Base-by-base conservation (phyloP, 2,888 invertebrate species). In the Archips xylosteana region DNA sequence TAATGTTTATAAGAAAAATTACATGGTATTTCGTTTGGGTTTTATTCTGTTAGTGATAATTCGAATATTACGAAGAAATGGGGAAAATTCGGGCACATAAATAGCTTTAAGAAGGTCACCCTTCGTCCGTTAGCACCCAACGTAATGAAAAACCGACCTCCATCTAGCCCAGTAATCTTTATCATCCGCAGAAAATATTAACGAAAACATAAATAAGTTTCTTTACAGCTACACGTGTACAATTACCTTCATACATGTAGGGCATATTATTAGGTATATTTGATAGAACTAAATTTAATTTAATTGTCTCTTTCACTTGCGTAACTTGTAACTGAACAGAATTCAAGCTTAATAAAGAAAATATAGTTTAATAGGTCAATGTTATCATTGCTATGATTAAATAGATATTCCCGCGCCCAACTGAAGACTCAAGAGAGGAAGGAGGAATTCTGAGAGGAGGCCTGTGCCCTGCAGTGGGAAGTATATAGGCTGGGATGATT, bases 71-170 rank as follows among this genome's bases (percentile, higher is more conserved):
- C 12, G 49, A 42, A 23, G 32, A 63, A 68, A 63, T 68, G n/a
- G 54, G 57, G 57, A 60, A 72, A 72, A 63, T 34, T 63, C 32
- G 68, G 51, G 57, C 62, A 15, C 66, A 66, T 62, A 61, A 66
- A 66, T 61, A 66, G 60, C 71, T 71, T 71, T 42, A 45, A 59
- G 39, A 59, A 47, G 71, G 54, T 60, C 71, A 54, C 71, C 66
- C 66, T 54, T 61, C 51, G 60, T 54, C 60, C 71, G 71, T 71
- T 66, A 66, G 61, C 65, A 66, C 65, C 71, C 60, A 6, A 12
- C 54, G 51, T 71, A 71, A 71, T 67, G 71, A 71, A 66, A 71
- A 71, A 62, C 45, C 71, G 54, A 54, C 71, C 71, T 65, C 34
- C 10, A 9, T 59, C 15, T 34, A 32, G 23, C 15, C 54, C 34